Evolutionary conservation across 2,888 invertebrate genomes (phyloP), one percentile per base, ranked within the genome.

Genomic region (Gortyna flavago): DNA sequence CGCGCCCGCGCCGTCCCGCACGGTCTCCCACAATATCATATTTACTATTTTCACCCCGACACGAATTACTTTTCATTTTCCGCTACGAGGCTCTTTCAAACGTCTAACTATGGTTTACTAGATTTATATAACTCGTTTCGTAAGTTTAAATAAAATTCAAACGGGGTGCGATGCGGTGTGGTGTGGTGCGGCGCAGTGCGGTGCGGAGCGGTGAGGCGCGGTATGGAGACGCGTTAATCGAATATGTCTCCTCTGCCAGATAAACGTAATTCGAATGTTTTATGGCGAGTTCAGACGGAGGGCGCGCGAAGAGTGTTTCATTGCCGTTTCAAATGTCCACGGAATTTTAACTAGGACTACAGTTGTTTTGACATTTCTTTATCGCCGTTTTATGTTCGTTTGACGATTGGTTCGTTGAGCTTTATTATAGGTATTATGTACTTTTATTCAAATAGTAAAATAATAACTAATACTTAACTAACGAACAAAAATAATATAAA

Each of bases 61-160:
- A 72, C 82, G 86, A 88, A 90, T 92, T 89, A 90, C 88, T 90
- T 91, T 90, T 89, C 84, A 89, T 91, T 89, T 90, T 88, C 83
- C 85, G 76, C 80, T 72, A 78, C 85, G 77, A 84, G 76, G 85
- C 79, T 84, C 86, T 84, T 84, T 85, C 78, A 84, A 80, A 75
- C 79, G 75, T 78, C 84, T 85, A 72, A 80, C 77, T 76, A 80
- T 85, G 62, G 79, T 64, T 59, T 81, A 81, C 81, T 85, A 82
- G 70, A 85, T 85, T 84, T 87, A 84, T 87, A 83, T 77, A 81
- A 86, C 54, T 79, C 48, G 69, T 80, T 78, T 75, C 66, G 66
- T 68, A 77, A 85, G 71, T 80, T 77, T 77, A 79, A 81, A 86
- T 86, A 41, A 80, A 87, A 85, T 79, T 74, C 78, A 76, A 69